phyloP scores from a whole-genome alignment of 2,888 invertebrate genomes.

The Mycalesis mineus region DNA sequence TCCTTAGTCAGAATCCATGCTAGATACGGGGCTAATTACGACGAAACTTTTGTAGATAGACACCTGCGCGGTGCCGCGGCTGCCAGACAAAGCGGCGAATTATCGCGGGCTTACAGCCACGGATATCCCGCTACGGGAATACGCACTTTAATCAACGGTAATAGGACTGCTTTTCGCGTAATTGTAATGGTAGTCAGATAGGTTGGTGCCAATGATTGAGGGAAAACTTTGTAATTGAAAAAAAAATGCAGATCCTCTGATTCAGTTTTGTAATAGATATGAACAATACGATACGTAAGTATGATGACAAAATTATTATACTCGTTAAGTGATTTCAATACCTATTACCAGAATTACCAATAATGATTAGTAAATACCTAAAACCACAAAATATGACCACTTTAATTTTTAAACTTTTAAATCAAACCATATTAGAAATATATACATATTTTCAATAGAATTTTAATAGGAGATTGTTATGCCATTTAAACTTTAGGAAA shows the following conservation, averaged over 20 bases:
- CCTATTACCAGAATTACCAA: too few relatives aligned
- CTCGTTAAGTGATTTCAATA: too few relatives aligned
- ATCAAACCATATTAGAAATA: too few relatives aligned
- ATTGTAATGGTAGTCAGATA: constrained; percentile 37
- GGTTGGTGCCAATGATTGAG: constrained; percentile 45
- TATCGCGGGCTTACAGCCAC: constrained; percentile 71
- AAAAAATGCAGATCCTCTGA: background rate
- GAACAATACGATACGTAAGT: too few relatives aligned
- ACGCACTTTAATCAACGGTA: constrained; percentile 43
- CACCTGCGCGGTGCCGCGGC: constrained; percentile 72
- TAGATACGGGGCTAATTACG: constrained; percentile 75
- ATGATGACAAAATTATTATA: too few relatives aligned
- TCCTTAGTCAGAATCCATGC: constrained; percentile 67
- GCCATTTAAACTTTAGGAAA: too few relatives aligned
- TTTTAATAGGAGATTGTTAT: too few relatives aligned
- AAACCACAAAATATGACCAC: too few relatives aligned
- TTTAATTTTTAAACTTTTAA: too few relatives aligned
- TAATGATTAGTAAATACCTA: too few relatives aligned
- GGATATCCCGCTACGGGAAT: constrained; percentile 40
- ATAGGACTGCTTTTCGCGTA: constrained; percentile 44
- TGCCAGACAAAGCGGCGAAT: constrained; percentile 73
- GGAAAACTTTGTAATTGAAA: constrained; percentile 10
- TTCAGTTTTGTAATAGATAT: too few relatives aligned
- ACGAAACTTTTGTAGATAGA: constrained; percentile 75
- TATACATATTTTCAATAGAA: too few relatives aligned